A percentile compares a stretch with the other conserved stretches of the same genome.
phyloP scores from a whole-genome alignment of 2,113 vertebrate species.

The Ochotona curzoniae region DNA sequence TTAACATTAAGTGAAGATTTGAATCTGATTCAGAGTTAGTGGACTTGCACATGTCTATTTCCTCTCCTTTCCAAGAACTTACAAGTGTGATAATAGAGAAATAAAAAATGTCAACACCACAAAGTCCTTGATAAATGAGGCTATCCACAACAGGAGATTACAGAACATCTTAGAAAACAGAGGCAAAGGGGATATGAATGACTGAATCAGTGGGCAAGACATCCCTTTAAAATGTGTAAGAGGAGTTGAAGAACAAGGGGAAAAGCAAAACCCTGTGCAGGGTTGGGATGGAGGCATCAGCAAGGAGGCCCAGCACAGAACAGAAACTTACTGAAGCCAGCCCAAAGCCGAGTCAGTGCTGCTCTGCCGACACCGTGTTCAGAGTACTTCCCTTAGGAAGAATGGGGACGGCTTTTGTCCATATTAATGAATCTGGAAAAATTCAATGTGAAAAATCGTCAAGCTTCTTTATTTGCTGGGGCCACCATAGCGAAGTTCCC shows the following conservation, averaged over 20 bases:
- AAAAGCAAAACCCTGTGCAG: background rate
- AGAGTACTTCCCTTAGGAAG: background rate
- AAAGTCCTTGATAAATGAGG: background rate
- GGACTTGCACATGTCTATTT: background rate
- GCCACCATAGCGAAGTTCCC: background rate
- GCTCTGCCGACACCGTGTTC: background rate
- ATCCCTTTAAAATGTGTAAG: background rate
- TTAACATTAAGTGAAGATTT: conserved; percentile 13
- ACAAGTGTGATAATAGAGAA: background rate
- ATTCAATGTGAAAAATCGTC: background rate
- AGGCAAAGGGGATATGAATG: background rate
- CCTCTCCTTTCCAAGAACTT: background rate
- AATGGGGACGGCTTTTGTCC: background rate
- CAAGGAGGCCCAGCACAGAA: background rate
- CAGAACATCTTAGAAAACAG: background rate
- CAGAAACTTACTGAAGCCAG: background rate
- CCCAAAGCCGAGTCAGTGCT: background rate
- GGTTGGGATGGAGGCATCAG: background rate
- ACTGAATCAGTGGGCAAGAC: background rate
- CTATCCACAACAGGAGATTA: background rate
- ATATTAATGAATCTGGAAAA: background rate
- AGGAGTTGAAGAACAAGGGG: background rate
- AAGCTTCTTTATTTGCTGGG: background rate
- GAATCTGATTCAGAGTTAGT: background rate
- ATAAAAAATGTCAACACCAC: background rate